These are phyloP conservation scores for Rhinolophus sinicus DNA, from an alignment of 2,113 vertebrate genomes.

Conservation along the genomic window DNA sequence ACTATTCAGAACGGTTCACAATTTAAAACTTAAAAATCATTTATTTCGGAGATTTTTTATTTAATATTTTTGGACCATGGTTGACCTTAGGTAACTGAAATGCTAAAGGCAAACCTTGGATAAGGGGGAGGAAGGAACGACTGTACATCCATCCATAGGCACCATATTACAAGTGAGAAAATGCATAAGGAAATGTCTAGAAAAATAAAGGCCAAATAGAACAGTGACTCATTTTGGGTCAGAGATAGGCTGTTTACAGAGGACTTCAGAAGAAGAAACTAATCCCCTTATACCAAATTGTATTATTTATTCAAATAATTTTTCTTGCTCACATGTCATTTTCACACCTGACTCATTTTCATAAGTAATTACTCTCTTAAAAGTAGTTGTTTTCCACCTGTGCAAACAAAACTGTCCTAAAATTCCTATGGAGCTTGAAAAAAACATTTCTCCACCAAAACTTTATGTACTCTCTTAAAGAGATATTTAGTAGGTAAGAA, in stretches of 20 bases:
- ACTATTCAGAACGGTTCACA: too few relatives aligned
- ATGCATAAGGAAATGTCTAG: not conserved
- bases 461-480: not conserved
- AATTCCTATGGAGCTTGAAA: not conserved
- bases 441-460: not conserved
- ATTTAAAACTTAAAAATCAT: too few relatives aligned
- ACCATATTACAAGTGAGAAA: not conserved
- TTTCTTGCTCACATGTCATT: not conserved
- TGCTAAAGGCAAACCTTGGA: too few relatives aligned
- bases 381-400: not conserved
- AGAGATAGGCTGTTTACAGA: not conserved
- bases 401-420: not conserved
- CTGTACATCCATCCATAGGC: too few relatives aligned
- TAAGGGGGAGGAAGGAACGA: too few relatives aligned
- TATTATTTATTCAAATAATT: not conserved
- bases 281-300: not conserved
- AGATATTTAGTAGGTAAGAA: not conserved
- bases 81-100: too few relatives aligned
- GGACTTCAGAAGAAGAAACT: not conserved
- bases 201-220: not conserved
- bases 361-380: not conserved
- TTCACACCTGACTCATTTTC: not conserved
- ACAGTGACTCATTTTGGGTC: not conserved
- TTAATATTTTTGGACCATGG: too few relatives aligned
- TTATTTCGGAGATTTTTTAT: too few relatives aligned